A percentile compares a stretch with the other conserved stretches of the same genome.
phyloP scores from a whole-genome alignment of 2,797 vertebrate species.

The Macropus fuliginosus region DNA sequence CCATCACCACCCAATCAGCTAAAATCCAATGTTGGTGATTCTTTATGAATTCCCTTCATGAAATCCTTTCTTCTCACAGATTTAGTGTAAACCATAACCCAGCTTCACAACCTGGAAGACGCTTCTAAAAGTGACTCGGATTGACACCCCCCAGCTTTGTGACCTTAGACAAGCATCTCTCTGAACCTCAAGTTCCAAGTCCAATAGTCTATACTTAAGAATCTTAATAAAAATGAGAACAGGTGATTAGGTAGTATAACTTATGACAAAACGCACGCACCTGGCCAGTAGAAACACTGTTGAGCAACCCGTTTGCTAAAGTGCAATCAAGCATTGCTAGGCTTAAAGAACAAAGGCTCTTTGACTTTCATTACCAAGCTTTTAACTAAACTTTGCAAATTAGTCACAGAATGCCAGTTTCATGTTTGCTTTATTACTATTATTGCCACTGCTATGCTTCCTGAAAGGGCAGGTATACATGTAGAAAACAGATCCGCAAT shows the following conservation, averaged over 20 bases:
- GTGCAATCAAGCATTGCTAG: neutral
- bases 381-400: constrained; percentile 7
- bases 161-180: neutral
- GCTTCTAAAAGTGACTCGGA: constrained; percentile 4
- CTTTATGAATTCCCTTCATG: constrained; percentile 37
- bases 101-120: constrained; percentile 34
- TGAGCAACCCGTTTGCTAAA: neutral
- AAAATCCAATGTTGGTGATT: constrained; percentile 10
- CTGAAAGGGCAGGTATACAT: neutral
- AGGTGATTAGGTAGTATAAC: neutral
- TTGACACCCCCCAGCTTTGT: neutral
- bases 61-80: constrained; percentile 7
- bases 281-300: constrained; percentile 43
- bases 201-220: neutral
- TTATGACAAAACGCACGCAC: neutral
- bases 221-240: neutral
- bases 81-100: neutral
- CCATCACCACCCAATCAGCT: neutral
- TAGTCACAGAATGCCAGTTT: constrained; percentile 10
- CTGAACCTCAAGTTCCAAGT: neutral
- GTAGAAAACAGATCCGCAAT: neutral
- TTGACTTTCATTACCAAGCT: constrained; percentile 55
- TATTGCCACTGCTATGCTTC: neutral
- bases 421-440: constrained; percentile 34
- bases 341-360: constrained; percentile 41